Evolutionary conservation across 1,140 invertebrate genomes (phyloP).

Genomic region (Bombus consobrinus): DNA sequence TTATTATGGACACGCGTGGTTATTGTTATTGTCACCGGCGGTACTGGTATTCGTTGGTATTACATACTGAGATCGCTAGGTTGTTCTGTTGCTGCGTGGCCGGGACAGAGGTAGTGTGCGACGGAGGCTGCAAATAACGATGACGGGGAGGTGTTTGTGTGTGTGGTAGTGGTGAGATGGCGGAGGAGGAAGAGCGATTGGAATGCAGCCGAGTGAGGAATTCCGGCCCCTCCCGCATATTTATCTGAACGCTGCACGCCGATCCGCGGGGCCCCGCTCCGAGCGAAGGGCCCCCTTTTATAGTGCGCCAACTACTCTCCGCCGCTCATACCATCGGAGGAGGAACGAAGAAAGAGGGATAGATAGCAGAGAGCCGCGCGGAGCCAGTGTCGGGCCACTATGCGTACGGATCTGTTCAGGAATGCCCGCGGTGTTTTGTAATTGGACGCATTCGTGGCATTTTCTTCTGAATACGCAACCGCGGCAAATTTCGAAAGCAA

Average conservation of each 20-base stretch:
- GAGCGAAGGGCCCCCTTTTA: slow-evolving; percentile 78
- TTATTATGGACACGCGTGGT: neutral
- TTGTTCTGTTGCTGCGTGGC: slow-evolving; percentile 12
- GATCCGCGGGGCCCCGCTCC: slow-evolving; percentile 63
- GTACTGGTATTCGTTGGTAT: neutral
- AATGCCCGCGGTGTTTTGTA: slow-evolving; percentile 71
- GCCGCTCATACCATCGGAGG: slow-evolving; percentile 27
- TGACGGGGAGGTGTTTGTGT: slow-evolving; percentile 35
- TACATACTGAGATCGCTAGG: neutral
- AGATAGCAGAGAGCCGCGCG: slow-evolving; percentile 42
- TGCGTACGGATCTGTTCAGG: slow-evolving; percentile 60
- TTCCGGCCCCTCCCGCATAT: slow-evolving; percentile 83
- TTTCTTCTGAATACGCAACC: slow-evolving; percentile 50
- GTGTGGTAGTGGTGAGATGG: slow-evolving; percentile 44
- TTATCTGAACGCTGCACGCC: slow-evolving; percentile 78
- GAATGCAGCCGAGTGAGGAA: slow-evolving; percentile 83
- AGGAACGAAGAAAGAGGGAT: slow-evolving; percentile 32
- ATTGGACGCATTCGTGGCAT: slow-evolving; percentile 73
- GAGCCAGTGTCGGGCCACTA: slow-evolving; percentile 60
- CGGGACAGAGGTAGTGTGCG: neutral
- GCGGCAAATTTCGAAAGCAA: neutral
- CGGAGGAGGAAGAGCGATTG: slow-evolving; percentile 67
- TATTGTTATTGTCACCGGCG: slow-evolving; percentile 3
- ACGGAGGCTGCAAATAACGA: slow-evolving; percentile 37
- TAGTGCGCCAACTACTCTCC: slow-evolving; percentile 70